A percentile compares a stretch with the other conserved stretches of the same genome.
Conservation (phyloP, 2,888 invertebrate species). For the Leucophenga montana region DNA sequence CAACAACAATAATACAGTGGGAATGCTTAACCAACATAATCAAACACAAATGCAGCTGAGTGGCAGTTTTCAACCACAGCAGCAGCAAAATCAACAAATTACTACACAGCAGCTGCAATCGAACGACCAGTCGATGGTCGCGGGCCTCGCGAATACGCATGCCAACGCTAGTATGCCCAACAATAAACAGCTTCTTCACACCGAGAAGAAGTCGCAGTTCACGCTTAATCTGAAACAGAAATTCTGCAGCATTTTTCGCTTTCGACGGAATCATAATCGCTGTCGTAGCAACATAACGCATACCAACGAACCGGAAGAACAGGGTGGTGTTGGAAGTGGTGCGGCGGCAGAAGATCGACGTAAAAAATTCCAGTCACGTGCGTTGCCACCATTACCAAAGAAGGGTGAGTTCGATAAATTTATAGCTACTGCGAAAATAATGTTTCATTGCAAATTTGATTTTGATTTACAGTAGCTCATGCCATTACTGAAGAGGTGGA, state of each 20-base stretch:
- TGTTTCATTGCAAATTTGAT: not conserved
- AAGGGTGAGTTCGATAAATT: slow-evolving; percentile 67
- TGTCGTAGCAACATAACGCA: slow-evolving; percentile 57
- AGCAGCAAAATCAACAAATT: slow-evolving; percentile 20
- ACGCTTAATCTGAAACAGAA: slow-evolving; percentile 87
- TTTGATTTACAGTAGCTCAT: slow-evolving; percentile 49
- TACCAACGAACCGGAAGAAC: slow-evolving; percentile 25
- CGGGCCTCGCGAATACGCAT: too few relatives aligned
- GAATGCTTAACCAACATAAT: slow-evolving; percentile 13
- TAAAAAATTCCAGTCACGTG: slow-evolving; percentile 78
- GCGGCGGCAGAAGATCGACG: slow-evolving; percentile 61
- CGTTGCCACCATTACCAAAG: slow-evolving; percentile 80
- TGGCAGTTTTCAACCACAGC: not conserved
- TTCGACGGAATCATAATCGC: slow-evolving; percentile 74
- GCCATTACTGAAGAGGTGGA: slow-evolving; percentile 45
- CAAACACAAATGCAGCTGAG: slow-evolving; percentile 1
- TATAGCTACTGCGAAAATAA: not conserved
- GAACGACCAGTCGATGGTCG: not conserved
- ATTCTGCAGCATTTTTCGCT: slow-evolving; percentile 88
- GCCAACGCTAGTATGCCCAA: slow-evolving; percentile 35
- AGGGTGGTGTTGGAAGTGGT: slow-evolving; percentile 24
- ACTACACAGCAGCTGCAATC: slow-evolving; percentile 34
- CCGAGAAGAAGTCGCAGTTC: slow-evolving; percentile 81
- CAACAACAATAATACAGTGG: slow-evolving; percentile 40
- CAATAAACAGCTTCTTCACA: slow-evolving; percentile 61